phyloP scores from a whole-genome alignment of 2,113 vertebrate genomes.

The Cygnus atratus region DNA sequence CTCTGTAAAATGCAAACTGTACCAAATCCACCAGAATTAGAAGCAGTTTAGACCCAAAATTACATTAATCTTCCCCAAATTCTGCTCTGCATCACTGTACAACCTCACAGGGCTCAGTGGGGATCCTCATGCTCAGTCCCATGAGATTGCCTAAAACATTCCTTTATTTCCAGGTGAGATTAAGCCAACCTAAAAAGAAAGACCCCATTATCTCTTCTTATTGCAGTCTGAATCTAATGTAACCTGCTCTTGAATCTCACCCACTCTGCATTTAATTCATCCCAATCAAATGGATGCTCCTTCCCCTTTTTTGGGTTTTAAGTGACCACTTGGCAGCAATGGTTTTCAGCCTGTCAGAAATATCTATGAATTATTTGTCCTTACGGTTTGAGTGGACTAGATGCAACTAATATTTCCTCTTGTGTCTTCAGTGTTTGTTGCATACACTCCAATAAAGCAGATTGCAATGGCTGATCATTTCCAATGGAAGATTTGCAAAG shows the following conservation, averaged over 20 bases:
- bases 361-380: background rate
- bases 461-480: background rate
- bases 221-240: background rate
- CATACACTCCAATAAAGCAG: background rate
- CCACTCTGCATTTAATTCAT: background rate
- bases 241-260: background rate
- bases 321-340: background rate
- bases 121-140: background rate
- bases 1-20: background rate
- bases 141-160: background rate
- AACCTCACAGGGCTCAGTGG: background rate
- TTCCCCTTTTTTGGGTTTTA: fast-evolving
- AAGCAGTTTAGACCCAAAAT: background rate
- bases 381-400: background rate
- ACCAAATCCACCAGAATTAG: background rate
- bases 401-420: background rate
- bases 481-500: background rate
- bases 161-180: background rate
- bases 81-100: fast-evolving
- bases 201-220: background rate
- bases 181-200: background rate
- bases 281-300: fast-evolving
- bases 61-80: background rate
- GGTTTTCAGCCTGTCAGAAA: background rate
- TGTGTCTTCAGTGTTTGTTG: fast-evolving